Evolutionary conservation across 2,888 invertebrate genomes (phyloP).

Genomic region (Polymixis flavicincta): DNA sequence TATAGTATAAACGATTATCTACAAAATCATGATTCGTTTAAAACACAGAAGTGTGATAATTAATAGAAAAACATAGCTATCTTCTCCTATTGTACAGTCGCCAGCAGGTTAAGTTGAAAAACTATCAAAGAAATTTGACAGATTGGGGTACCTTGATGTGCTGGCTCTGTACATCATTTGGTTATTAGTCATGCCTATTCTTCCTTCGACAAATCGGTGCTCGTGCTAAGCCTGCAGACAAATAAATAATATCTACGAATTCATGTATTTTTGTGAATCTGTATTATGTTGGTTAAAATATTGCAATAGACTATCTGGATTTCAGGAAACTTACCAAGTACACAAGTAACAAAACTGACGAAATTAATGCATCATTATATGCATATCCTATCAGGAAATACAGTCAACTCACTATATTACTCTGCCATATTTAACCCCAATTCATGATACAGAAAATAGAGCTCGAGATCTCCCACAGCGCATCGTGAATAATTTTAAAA

Average conservation of each 20-base stretch:
- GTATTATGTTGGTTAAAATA: not conserved
- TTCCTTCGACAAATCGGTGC: too few species aligned
- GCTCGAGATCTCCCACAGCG: constrained; percentile 2
- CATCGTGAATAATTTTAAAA: constrained; percentile 26
- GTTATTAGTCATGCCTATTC: too few species aligned
- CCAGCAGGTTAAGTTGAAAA: too few species aligned
- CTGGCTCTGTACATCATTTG: too few species aligned
- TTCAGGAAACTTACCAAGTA: not conserved
- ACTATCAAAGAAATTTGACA: too few species aligned
- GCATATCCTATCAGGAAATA: not conserved
- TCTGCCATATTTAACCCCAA: not conserved
- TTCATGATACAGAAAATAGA: not conserved
- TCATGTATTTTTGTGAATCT: not conserved
- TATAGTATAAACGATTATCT: too few species aligned
- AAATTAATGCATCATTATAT: not conserved
- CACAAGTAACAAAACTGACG: not conserved
- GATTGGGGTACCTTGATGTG: too few species aligned
- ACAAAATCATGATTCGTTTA: too few species aligned
- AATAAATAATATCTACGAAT: not conserved
- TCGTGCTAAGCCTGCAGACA: too few species aligned
- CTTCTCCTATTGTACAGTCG: too few species aligned
- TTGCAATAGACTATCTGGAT: not conserved
- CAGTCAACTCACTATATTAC: not conserved
- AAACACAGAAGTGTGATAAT: too few species aligned
- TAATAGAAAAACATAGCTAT: too few species aligned